Evolutionary conservation across 2,888 invertebrate species (phyloP), one percentile per base, ranked within the genome.

Genomic region (Drosophila multiciliata): DNA sequence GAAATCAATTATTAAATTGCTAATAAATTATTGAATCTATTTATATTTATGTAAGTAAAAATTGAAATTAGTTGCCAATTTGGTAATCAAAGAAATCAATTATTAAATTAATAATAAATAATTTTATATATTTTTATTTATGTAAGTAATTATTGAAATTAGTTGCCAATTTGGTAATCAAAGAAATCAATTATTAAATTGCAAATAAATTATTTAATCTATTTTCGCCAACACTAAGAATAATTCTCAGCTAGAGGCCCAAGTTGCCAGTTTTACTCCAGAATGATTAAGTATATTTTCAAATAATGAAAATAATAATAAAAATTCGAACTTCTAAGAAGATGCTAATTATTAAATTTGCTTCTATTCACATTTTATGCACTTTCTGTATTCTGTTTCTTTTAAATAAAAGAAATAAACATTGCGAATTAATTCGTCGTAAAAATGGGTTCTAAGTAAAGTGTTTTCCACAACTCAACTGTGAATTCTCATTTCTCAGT

Each of bases 401-500:
- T 29, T 60, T 32, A 11, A 11, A 11, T 4, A 9, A 8, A 20
- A 53, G 0, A 32, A 52, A 7, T 20, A 5, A 40, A 23, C 38
- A 6, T 61, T 23, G 3, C 29, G 15, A 49, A 29, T 8, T 17
- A 7, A 6, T 45, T 58, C 23, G 17, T n/a, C 9, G 12, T 38
- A 29, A 29, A 38, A 29, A 15, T 36, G 15, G 20, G 5, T 53
- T 61, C 52, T 17, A 17, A 15, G 60, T 52, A 61, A 15, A 32
- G 1, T 32, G 36, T 17, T 66, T 26, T 64, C 32, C 20, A 40
- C 29, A 55, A n/a, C 3, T 45, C n/a, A 36, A 23, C n/a, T 54
- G 64, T 20, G 36, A 33, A 15, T 49, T 40, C 32, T 20, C 20
- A 42, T 40, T 26, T 54, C 53, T 32, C 32, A 36, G 23, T 42